Evolutionary conservation across 2,797 vertebrate species (phyloP).

Genomic region (Centroberyx gerrardi): DNA sequence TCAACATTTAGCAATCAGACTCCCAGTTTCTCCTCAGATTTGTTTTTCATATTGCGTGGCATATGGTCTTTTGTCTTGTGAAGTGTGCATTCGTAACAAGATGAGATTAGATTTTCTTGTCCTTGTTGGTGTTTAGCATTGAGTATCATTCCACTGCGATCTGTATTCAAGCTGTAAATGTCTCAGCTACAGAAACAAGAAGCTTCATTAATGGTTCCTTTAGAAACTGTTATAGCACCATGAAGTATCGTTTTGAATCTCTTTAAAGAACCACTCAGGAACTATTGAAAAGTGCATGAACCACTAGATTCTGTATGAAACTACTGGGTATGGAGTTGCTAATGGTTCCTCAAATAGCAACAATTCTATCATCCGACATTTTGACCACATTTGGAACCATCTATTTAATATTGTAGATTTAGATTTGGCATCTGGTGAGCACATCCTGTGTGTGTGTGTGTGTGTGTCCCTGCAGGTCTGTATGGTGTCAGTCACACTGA

Average conservation of each 20-base stretch:
- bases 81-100: constrained; percentile 37
- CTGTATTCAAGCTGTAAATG: constrained; percentile 5
- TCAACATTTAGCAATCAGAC: constrained; percentile 34
- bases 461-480: constrained; percentile 69
- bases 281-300: no score
- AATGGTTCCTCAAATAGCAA: no score
- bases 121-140: constrained; percentile 12
- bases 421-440: constrained; percentile 28
- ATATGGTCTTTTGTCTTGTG: constrained; percentile 15
- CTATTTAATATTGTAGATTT: background rate
- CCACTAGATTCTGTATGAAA: no score
- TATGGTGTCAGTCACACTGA: constrained; percentile 74
- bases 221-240: background rate
- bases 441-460: constrained; percentile 52
- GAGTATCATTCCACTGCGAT: background rate
- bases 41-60: constrained; percentile 29
- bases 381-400: no score
- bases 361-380: no score
- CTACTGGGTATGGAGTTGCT: no score
- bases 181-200: background rate
- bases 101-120: background rate
- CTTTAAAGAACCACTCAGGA: background rate
- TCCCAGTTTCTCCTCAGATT: constrained; percentile 32
- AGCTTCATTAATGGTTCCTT: background rate
- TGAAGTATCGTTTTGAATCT: background rate